Base-by-base conservation (phyloP, 1,140 invertebrate species). In the Stenopsyche tienmushanensis region DNA sequence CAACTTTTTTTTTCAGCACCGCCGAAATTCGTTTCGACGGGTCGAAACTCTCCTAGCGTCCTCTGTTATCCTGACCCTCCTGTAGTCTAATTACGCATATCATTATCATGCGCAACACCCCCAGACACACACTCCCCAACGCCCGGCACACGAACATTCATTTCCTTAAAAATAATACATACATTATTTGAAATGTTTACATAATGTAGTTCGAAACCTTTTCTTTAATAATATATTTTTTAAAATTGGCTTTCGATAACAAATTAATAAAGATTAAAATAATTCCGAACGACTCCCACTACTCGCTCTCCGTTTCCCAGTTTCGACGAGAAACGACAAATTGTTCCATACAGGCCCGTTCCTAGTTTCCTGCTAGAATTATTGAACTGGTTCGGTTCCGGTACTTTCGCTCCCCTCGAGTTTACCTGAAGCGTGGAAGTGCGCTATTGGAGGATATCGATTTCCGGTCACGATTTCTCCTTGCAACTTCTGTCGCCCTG, bases 21-120 rank as follows among this genome's bases (percentile, higher is more conserved):
- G 24, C 50, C 50, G 23, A 53, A 53, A 25, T 57, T 57, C 34
- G 53, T 57, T 57, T 57, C 53, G 53, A 25, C 25, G 26, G 53
- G 34, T 64, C 44, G 15, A 45, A 29, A 52, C 17, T 53, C 21
- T 59, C 52, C 70, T 55, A 45, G 25, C 34, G 17, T 42, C 17
- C 71, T 77, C 79, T 80, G 79, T 66, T 74, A 64, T 71, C 79
- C 78, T 80, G 72, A 72, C 76, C 76, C 74, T 73, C 74, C 72
- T 76, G 75, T 75, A 75, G 76, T 77, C 77, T 79, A 79, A 79
- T 80, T 80, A 80, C 79, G 78, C 79, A 80, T 80, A 78, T 79
- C 77, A 79, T 80, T 79, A 78, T 72, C 68, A 62, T 52, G 45
- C 59, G 59, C 45, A 62, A 50, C 45, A 25, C 29, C 34, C 53